Evolutionary conservation across 2,113 vertebrate species (phyloP), one percentile per base, ranked within the genome.

Genomic region (Marmota flaviventris): DNA sequence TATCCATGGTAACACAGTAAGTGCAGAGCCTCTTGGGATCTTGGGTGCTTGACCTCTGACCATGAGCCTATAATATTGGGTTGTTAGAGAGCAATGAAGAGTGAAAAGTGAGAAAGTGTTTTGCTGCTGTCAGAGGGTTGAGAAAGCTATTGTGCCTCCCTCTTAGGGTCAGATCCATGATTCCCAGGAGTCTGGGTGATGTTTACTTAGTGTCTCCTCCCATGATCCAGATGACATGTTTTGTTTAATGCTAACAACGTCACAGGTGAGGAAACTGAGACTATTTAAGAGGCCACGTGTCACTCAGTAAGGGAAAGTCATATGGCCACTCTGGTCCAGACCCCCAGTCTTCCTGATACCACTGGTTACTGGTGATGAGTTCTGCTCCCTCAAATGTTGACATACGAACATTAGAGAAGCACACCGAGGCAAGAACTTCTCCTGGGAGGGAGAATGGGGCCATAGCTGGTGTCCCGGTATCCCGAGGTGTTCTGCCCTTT

Each of bases 331-430:
- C 0, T 1, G 48, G 7, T 45, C 32, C n/a, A 48, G 78, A 32
- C 20, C 34, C 58, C 1, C 0, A 2, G 25, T 77, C 42, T 84
- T 58, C 34, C 6, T 1, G 45, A 45, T 45, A 4, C 24, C 0
- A 0, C 1, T 45, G 45, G 45, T 45, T 45, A 45, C 45, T 45
- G 45, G 45, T 45, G 45, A 45, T 45, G 45, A 45, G 45, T 45
- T 45, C 45, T 45, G 45, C 45, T 45, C 45, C 45, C 45, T 45
- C 8, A 45, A 9, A 45, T 45, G 45, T 45, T 45, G 45, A 45
- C 45, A 45, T 45, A 45, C 9, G 45, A 45, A 45, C 45, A 45
- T 45, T 45, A 45, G 45, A 45, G 45, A 45, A 45, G 45, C 45
- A 45, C 45, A 9, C 45, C 8, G 45, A 45, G 45, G 45, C 45